phyloP scores from a whole-genome alignment of 2,888 invertebrate genomes.

The Parapristionchus giblindavisi region DNA sequence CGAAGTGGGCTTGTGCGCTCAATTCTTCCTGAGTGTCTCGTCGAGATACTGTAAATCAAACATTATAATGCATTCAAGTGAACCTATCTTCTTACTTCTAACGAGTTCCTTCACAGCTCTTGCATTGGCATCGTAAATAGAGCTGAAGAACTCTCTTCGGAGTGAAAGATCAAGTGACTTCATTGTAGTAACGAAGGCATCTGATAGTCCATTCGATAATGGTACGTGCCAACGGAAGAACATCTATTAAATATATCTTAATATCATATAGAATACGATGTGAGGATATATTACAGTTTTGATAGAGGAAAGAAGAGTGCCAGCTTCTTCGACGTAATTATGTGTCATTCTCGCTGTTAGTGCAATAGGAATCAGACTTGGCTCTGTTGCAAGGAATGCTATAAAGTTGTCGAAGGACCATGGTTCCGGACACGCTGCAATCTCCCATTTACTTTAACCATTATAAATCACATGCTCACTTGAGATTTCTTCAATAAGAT shows the following conservation, averaged over 20 bases:
- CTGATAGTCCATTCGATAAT: background rate
- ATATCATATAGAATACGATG: background rate
- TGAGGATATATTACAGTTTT: slow-evolving; percentile 37
- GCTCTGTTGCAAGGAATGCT: slow-evolving; percentile 38
- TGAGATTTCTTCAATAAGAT: slow-evolving; percentile 41
- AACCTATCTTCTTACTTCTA: background rate
- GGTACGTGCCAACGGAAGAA: slow-evolving; percentile 35
- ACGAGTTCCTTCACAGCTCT: slow-evolving; percentile 13
- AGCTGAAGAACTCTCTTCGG: slow-evolving; percentile 15
- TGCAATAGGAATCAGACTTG: slow-evolving; percentile 28
- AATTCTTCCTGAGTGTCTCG: slow-evolving; percentile 23
- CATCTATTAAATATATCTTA: slow-evolving; percentile 6
- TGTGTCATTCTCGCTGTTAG: slow-evolving; percentile 38
- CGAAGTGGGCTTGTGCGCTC: background rate
- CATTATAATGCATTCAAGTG: background rate
- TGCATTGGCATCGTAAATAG: slow-evolving; percentile 31
- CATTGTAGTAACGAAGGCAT: slow-evolving; percentile 21
- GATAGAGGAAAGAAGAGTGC: slow-evolving; percentile 40
- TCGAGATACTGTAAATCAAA: slow-evolving; percentile 11
- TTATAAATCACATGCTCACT: slow-evolving; percentile 13
- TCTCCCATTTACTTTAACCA: background rate
- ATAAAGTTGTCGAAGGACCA: slow-evolving; percentile 51
- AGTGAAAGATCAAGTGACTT: background rate
- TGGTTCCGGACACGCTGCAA: slow-evolving; percentile 48
- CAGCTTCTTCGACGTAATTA: slow-evolving; percentile 41